Base-by-base conservation (phyloP, 2,888 invertebrate genomes). In the Horisme vitalbata region DNA sequence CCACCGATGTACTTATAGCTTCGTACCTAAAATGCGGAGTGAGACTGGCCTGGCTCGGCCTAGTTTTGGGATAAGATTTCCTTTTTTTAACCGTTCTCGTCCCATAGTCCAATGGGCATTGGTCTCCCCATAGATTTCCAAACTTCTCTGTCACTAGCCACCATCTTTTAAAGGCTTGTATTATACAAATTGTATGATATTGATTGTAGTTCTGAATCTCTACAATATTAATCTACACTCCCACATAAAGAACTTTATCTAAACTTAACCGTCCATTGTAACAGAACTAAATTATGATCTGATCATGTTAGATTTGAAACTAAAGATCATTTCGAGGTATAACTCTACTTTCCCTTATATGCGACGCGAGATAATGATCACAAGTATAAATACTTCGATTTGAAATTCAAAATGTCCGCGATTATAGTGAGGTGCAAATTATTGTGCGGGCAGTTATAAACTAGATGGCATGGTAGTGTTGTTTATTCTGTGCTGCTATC, bases 231-330 rank as follows among this genome's bases (percentile, higher is more conserved):
- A 35, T 38, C 47, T 50, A 35, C 41, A 9, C 35, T 44, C 23
- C 24, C 58, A 54, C 61, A 59, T 59, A 23, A 9, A 57, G 63
- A 71, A 69, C 72, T 73, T 77, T 79, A 80, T 81, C 78, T 76
- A 77, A 67, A 76, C 75, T 73, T 73, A 65, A 59, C 72, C 61
- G 59, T 71, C 77, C 68, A 78, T 81, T 81, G 76, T 79, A 69
- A 68, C 70, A 75, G 76, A 75, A 74, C 76, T 84, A 82, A 83
- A 79, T 82, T 79, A 81, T 75, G 77, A 79, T 76, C 66, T 71
- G 75, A 79, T 75, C 71, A 75, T 68, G 69, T 66, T 68, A 71
- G 73, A 78, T 80, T 79, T 78, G 69, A 72, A 66, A 63, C 56
- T 60, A 68, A 65, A 66, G 70, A 78, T 77, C 75, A 71, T 75